Conservation (phyloP, 92 coral and sea anemone genomes). For the Epizoanthus scotinus region DNA sequence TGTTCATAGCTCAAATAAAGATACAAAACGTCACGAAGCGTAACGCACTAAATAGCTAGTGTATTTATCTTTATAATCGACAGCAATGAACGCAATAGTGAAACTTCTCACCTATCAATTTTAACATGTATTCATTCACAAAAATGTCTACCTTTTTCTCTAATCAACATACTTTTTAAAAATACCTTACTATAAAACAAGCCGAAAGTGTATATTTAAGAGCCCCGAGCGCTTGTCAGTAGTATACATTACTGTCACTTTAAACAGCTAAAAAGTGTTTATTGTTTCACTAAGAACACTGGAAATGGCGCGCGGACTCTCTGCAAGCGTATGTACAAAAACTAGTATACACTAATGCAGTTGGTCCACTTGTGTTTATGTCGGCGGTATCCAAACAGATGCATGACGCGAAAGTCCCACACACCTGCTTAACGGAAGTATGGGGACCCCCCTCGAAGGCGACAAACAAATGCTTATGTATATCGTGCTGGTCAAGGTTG, state of each 20-base stretch:
- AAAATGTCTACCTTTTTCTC: not conserved
- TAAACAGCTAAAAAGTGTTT: not conserved
- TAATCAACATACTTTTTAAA: not conserved
- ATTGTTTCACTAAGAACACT: not conserved
- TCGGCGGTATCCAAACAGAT: conserved; percentile 54
- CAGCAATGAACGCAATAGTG: conserved; percentile 74
- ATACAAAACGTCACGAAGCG: not conserved
- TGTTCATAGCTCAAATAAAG: conserved; percentile 17
- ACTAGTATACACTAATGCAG: conserved; percentile 23
- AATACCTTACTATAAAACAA: not conserved
- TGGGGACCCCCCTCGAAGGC: conserved; percentile 70
- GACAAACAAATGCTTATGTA: conserved; percentile 63
- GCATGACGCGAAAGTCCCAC: conserved; percentile 52
- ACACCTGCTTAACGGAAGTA: conserved; percentile 75
- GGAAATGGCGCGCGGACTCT: not conserved
- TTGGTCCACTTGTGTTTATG: conserved; percentile 51
- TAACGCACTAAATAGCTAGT: conserved; percentile 32
- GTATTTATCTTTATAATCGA: conserved; percentile 55
- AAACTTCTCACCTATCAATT: conserved; percentile 61
- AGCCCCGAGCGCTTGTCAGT: not conserved
- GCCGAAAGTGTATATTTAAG: not conserved
- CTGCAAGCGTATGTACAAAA: conserved; percentile 7
- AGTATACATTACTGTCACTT: not conserved
- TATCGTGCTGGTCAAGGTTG: conserved; percentile 43
- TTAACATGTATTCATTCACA: conserved; percentile 50